Evolutionary conservation across 2,888 invertebrate species (phyloP).

Genomic region (Esperia sulphurella): DNA sequence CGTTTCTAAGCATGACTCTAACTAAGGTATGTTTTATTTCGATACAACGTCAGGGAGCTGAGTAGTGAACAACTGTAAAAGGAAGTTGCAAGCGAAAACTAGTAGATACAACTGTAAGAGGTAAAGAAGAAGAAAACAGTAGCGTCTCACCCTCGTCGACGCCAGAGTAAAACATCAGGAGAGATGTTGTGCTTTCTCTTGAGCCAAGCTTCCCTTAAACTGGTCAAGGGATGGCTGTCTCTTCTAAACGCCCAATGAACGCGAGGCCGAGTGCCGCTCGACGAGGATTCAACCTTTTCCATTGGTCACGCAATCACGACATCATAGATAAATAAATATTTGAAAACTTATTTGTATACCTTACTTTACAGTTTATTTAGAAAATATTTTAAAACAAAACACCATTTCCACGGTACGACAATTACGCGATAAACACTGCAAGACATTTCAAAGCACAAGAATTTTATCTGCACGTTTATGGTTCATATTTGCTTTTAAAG

Average conservation of each 20-base stretch:
- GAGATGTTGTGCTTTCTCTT: slow-evolving; percentile 49
- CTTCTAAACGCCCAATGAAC: slow-evolving; percentile 52
- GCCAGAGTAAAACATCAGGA: slow-evolving; percentile 43
- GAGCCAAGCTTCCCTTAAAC: slow-evolving; percentile 51
- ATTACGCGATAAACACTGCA: not conserved
- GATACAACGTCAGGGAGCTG: no score
- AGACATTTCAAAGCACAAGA: slow-evolving; percentile 20
- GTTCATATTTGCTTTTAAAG: slow-evolving; percentile 38
- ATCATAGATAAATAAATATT: slow-evolving; percentile 1
- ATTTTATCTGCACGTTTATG: slow-evolving; percentile 28
- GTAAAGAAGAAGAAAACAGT: not conserved
- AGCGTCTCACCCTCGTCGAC: slow-evolving; percentile 55
- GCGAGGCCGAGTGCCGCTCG: slow-evolving; percentile 18
- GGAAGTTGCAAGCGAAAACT: no score
- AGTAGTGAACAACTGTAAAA: not conserved
- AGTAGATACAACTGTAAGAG: not conserved
- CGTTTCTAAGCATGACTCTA: not conserved
- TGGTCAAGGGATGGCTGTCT: slow-evolving; percentile 60
- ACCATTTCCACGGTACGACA: slow-evolving; percentile 1
- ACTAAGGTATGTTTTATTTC: not conserved
- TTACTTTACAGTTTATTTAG: not conserved
- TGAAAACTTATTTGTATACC: not conserved
- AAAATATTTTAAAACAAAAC: not conserved
- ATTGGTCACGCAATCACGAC: slow-evolving; percentile 6
- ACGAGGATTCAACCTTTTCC: slow-evolving; percentile 23